phyloP scores from a whole-genome alignment of 2,888 invertebrate species.

The Halictus ligatus region DNA sequence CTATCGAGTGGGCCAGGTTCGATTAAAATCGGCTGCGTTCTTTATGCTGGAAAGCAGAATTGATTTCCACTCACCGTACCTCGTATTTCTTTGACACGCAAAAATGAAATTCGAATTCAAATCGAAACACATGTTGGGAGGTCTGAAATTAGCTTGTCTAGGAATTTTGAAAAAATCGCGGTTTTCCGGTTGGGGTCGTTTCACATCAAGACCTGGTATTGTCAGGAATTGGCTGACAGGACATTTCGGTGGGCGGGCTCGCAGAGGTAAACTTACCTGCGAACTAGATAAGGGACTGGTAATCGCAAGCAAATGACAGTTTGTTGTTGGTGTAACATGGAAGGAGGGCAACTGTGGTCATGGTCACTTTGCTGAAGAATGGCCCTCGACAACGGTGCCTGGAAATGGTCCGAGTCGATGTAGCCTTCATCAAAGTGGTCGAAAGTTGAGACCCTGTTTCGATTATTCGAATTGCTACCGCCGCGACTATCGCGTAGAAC shows the following conservation, averaged over 20 bases:
- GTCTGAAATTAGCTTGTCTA: background rate
- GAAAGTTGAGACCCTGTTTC: background rate
- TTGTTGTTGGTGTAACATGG: background rate
- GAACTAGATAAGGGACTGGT: conserved; percentile 19
- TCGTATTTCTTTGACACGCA: too few relatives aligned
- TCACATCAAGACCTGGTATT: background rate
- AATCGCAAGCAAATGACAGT: conserved; percentile 15
- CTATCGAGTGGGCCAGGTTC: too few relatives aligned
- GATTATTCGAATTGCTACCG: background rate
- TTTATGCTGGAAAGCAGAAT: too few relatives aligned
- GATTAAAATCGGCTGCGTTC: too few relatives aligned
- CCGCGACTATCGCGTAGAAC: background rate
- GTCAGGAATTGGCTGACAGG: background rate
- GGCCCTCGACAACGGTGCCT: background rate
- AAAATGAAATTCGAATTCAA: background rate
- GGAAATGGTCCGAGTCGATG: conserved; percentile 5
- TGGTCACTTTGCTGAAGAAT: conserved; percentile 20
- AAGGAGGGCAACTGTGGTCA: background rate
- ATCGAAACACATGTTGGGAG: background rate
- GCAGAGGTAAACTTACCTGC: conserved; percentile 1
- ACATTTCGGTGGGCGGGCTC: background rate
- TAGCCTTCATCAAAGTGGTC: background rate
- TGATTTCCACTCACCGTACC: too few relatives aligned
- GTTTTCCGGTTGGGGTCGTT: background rate
- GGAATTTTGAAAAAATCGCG: background rate